These are phyloP conservation scores for Styela plicata DNA, from an alignment of 23 tunicate genomes.

Conservation along the genomic window DNA sequence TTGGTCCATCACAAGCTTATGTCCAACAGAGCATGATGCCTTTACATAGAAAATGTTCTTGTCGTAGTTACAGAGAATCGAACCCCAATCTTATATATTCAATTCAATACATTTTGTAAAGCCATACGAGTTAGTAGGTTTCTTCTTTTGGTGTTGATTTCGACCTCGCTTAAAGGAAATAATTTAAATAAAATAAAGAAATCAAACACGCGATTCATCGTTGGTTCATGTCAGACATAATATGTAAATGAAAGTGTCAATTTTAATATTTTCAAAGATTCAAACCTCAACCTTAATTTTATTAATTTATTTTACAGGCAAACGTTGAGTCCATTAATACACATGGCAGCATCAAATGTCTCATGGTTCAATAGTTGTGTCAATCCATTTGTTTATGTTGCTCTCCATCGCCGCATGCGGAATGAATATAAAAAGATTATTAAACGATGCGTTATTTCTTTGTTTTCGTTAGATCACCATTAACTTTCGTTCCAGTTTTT, in stretches of 20 bases:
- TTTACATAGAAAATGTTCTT: no score
- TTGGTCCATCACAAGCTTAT: no score
- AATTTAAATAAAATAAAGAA: not conserved
- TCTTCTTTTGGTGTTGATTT: no score
- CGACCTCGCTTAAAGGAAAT: not conserved
- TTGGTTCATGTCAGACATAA: not conserved
- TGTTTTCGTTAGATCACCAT: not conserved
- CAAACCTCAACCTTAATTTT: not conserved
- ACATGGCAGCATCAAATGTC: slow-evolving; percentile 87
- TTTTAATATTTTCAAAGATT: no score
- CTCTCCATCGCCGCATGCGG: slow-evolving; percentile 62
- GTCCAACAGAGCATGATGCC: no score
- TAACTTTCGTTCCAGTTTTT: not conserved
- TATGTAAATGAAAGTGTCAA: no score
- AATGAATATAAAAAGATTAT: slow-evolving; percentile 58
- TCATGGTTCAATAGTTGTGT: slow-evolving; percentile 94
- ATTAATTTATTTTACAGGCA: slow-evolving; percentile 19
- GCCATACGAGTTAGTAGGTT: no score
- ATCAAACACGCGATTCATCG: not conserved
- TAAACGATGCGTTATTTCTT: slow-evolving; percentile 3
- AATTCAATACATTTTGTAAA: no score
- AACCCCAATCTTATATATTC: no score
- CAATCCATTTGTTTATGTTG: slow-evolving; percentile 77
- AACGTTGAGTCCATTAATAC: slow-evolving; percentile 48
- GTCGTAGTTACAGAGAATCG: no score